Evolutionary conservation across 2,888 invertebrate genomes (phyloP).

Genomic region (Ceratothoa steindachneri): DNA sequence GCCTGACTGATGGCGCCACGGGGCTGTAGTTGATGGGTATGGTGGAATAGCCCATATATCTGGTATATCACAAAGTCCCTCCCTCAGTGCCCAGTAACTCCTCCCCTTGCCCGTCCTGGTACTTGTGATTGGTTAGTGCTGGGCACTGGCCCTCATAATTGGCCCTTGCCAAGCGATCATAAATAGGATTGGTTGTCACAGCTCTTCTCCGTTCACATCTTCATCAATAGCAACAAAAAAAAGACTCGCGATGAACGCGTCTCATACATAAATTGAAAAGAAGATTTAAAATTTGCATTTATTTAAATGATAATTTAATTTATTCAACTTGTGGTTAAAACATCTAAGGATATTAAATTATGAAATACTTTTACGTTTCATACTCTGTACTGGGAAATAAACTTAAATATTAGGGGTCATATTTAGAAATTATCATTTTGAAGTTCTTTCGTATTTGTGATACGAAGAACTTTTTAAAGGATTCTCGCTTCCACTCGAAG

Average conservation of each 20-base stretch:
- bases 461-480: no score
- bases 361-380: no score
- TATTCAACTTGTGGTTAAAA: background rate
- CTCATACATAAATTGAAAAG: background rate
- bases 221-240: background rate
- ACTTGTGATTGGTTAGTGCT: background rate
- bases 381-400: no score
- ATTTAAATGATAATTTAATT: background rate
- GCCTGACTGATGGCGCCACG: background rate
- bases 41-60: background rate
- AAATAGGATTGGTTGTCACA: background rate
- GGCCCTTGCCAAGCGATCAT: background rate
- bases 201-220: background rate
- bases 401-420: no score
- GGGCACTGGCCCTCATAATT: conserved; percentile 3
- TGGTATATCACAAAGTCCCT: background rate
- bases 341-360: background rate
- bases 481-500: no score
- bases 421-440: no score
- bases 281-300: background rate
- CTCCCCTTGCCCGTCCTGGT: background rate
- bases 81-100: background rate
- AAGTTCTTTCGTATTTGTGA: no score
- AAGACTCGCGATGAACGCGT: no score
- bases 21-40: background rate